Evolutionary conservation across 2,113 vertebrate species (phyloP), one percentile per base, ranked within the genome.

Genomic region (Lipophrys pholis): DNA sequence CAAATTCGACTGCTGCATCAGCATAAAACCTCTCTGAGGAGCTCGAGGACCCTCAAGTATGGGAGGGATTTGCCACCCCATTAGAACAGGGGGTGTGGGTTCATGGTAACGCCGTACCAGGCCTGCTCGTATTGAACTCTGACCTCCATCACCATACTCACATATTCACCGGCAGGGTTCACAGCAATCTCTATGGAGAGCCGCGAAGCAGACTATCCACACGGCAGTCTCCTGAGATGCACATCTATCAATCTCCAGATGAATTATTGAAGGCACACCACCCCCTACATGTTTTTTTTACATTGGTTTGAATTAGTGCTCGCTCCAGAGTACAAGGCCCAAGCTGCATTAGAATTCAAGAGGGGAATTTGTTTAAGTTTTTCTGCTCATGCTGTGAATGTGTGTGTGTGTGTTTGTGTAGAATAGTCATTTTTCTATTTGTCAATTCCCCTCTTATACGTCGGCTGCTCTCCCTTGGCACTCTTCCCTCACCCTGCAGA

Each of bases 201-300:
- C 49, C n/a, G 72, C 48, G 72, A 36, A 77, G 72, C 73, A 72
- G 51, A 14, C 71, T 62, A 75, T 73, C 79, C 51, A 82, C 68
- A 53, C 77, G 36, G 59, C 5, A 0, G 46, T 76, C 82, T 87
- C 83, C 54, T 6, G 78, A 88, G 88, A 88, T 69, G 9, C 46
- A 79, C 81, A 83, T 83, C 76, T 83, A 81, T 90, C 81, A 85
- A 80, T 87, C 84, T 87, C 56, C 66, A 58, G 70, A 85, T 83
- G 72, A 85, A 87, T 87, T 76, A 89, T 87, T 71, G 80, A 88
- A 87, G 59, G 36, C 54, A 71, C 61, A 41, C 56, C 56, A 21
- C 74, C 66, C 71, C 68, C 74, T 51, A 40, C 48, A 46, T 61
- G 78, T 78, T 82, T 83, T 62, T 80, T 30, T 30, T 69, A 86